Evolutionary conservation across 2,113 vertebrate genomes (phyloP).

Genomic region (Candoia aspera): DNA sequence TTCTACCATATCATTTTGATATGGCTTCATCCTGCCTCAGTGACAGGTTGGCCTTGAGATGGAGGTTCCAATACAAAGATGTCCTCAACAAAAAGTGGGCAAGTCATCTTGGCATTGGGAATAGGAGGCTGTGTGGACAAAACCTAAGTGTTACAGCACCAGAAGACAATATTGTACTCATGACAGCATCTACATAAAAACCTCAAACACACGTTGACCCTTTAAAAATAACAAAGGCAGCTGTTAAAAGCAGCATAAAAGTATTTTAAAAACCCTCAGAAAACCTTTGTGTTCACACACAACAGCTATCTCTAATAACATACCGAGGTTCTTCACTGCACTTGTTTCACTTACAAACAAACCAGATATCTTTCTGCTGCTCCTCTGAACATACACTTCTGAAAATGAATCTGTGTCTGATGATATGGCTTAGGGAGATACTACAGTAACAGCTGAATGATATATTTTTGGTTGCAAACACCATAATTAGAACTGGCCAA

Average conservation of each 20-base stretch:
- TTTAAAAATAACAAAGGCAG: not conserved
- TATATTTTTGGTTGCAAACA: slow-evolving; percentile 34
- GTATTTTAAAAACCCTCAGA: not conserved
- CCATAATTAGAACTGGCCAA: slow-evolving; percentile 43
- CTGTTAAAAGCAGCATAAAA: not conserved
- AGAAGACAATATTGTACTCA: not conserved
- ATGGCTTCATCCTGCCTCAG: not conserved
- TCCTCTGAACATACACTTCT: slow-evolving; percentile 29
- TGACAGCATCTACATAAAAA: not conserved
- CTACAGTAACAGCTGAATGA: slow-evolving; percentile 28
- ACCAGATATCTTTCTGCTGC: slow-evolving; percentile 23
- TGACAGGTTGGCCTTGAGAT: not conserved
- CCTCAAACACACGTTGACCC: not conserved
- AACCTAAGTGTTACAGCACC: not conserved
- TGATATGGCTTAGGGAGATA: slow-evolving; percentile 1
- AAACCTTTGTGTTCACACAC: slow-evolving; percentile 4
- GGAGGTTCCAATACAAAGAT: not conserved
- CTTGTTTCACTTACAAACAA: slow-evolving; percentile 26
- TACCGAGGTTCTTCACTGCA: not conserved
- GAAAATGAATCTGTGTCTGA: slow-evolving; percentile 36
- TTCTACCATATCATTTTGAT: not conserved
- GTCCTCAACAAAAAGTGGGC: not conserved
- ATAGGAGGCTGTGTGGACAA: not conserved
- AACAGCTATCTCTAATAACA: not conserved
- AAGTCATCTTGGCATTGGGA: not conserved